A percentile compares a stretch with the other conserved stretches of the same genome.
phyloP scores from a whole-genome alignment of 2,888 invertebrate genomes.

The Cephus pulcher region DNA sequence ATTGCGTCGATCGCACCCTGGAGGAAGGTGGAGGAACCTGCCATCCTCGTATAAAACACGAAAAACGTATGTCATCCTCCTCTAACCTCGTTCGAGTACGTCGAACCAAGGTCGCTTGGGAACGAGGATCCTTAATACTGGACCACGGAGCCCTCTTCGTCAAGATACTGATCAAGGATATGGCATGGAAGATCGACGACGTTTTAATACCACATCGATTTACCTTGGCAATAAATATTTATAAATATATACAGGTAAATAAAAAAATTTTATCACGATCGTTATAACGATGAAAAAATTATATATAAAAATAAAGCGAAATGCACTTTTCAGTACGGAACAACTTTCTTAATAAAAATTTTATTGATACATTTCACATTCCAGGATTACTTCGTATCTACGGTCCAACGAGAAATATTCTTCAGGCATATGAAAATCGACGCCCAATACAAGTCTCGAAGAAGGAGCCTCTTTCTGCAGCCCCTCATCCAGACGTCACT shows the following conservation, averaged over 20 bases:
- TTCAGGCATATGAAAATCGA: neutral
- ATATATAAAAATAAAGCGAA: neutral
- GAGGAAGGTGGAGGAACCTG: neutral
- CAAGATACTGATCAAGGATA: neutral
- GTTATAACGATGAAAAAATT: neutral
- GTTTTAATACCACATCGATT: neutral
- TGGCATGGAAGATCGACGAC: neutral
- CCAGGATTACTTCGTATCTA: neutral
- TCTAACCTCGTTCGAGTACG: neutral
- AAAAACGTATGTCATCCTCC: constrained; percentile 20
- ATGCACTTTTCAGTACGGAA: neutral
- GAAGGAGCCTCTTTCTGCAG: constrained; percentile 22
- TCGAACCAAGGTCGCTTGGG: neutral
- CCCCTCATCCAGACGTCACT: constrained; percentile 20
- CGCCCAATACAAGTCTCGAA: neutral
- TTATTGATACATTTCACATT: neutral
- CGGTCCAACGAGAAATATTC: neutral
- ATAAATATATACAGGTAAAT: no score
- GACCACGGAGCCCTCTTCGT: neutral
- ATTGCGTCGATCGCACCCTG: constrained; percentile 22
- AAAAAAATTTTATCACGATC: no score
- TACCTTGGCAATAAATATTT: neutral
- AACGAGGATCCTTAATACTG: neutral
- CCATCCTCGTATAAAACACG: neutral
- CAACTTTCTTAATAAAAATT: neutral